phyloP scores from a whole-genome alignment of 2,797 vertebrate species.

The Lepilemur septentrionalis region DNA sequence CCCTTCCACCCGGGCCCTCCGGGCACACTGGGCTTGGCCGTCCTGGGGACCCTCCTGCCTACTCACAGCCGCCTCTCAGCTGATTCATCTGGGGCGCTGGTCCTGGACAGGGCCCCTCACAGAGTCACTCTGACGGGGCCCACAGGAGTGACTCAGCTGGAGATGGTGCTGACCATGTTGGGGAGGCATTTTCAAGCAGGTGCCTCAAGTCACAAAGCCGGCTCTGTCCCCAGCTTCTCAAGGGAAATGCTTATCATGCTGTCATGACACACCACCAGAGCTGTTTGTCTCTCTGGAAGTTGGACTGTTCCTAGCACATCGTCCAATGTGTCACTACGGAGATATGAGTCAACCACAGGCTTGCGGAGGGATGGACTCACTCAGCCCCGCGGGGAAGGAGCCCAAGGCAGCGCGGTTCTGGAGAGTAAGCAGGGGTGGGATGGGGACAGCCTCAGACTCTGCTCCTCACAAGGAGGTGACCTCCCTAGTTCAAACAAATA shows the following conservation, averaged over 20 bases:
- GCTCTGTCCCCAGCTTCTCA: constrained; percentile 21
- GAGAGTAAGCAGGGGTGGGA: not conserved
- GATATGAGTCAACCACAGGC: constrained; percentile 27
- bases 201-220: constrained; percentile 31
- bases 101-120: not conserved
- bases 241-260: not conserved
- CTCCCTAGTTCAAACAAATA: not conserved
- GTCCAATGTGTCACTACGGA: constrained; percentile 24
- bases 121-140: not conserved
- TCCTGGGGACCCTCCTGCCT: not conserved
- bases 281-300: constrained; percentile 1
- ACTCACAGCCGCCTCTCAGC: not conserved
- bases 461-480: not conserved
- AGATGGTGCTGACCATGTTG: not conserved
- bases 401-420: not conserved
- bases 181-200: constrained; percentile 19
- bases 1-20: not conserved
- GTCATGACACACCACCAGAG: not conserved
- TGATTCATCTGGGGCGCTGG: not conserved
- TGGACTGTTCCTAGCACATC: not conserved
- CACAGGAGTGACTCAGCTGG: not conserved
- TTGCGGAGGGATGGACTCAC: not conserved
- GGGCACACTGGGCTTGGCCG: not conserved
- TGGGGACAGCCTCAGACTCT: not conserved
- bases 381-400: not conserved